Base-by-base conservation (phyloP, 2,797 vertebrate species). In the Enteromius afrohamiltoni region DNA sequence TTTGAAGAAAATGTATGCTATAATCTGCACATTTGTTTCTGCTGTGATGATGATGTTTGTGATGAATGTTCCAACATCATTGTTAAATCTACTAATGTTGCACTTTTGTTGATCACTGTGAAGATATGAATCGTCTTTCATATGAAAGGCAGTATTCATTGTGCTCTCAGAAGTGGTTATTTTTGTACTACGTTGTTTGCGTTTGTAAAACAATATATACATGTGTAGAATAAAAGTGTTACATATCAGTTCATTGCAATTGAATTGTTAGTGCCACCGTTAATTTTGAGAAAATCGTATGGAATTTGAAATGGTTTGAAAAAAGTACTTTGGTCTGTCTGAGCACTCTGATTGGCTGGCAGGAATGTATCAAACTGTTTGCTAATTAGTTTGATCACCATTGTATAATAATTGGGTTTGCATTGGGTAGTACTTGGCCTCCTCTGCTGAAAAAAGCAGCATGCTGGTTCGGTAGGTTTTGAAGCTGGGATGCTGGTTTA, bases 101-200 rank as follows among this genome's bases (percentile, higher is more conserved):
- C 55, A 64, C 79, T 51, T 81, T 13, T 64, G 26, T 79, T 79
- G 51, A 69, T 79, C 47, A 79, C 49, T 5, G 2, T 42, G 1
- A 69, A 79, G 77, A 79, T 79, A 55, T 49, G 3, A 40, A 17
- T 26, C 49, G 26, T 55, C n/a, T 78, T 49, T 34, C 19, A 17
- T 67, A n/a, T 10, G 0, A 53, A 47, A 29, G 14, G 16, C 75
- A 6, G 75, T 64, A 47, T 64, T 77, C 40, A 21, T 6, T 64
- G 26, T n/a, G 26, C 42, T 65, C 4, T n/a, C 1, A 51, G 26
- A 78, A 49, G 19, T 34, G 42, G 34, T 49, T 40, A 29, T 40
- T 14, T 31, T 71, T 80, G 37, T 60, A 60, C 40, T 45, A 21
- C 19, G 31, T 21, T 62, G 2, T 73, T 49, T 37, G 10, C 19